Percentiles rank a stretch among this genome's conserved stretches.
Conservation (phyloP, 1,140 invertebrate genomes). For the Drosophila pruinosa region DNA sequence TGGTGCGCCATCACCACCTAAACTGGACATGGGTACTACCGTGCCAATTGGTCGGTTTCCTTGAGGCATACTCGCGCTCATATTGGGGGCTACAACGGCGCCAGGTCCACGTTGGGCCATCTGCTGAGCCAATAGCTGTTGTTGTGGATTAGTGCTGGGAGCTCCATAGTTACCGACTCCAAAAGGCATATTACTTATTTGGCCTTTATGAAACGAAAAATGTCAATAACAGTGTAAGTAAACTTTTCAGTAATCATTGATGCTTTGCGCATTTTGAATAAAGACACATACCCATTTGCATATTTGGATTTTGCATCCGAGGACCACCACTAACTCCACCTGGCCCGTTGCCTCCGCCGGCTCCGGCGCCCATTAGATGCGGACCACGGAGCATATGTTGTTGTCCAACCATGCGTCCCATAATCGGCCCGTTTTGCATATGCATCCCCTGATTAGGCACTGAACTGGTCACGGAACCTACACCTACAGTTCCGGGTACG, state of each 20-base stretch:
- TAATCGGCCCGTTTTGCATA: constrained; percentile 88
- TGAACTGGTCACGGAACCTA: constrained; percentile 49
- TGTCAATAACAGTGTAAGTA: background rate
- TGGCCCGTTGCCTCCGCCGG: constrained; percentile 49
- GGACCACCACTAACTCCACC: constrained; percentile 70
- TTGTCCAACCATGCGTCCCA: constrained; percentile 85
- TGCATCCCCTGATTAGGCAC: constrained; percentile 82
- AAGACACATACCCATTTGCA: constrained; percentile 72
- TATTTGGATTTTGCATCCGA: constrained; percentile 83
- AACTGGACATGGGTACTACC: constrained; percentile 75
- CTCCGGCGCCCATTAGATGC: constrained; percentile 67
- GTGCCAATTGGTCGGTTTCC: constrained; percentile 71
- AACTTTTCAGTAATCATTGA: no score
- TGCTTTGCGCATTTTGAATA: no score
- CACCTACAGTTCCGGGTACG: constrained; percentile 67
- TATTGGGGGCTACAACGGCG: constrained; percentile 84
- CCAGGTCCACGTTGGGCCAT: constrained; percentile 83
- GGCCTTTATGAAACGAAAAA: constrained; percentile 51
- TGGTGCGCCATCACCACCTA: constrained; percentile 84
- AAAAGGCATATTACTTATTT: constrained; percentile 81
- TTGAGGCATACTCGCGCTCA: constrained; percentile 83
- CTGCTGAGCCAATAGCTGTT: constrained; percentile 73
- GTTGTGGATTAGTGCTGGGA: constrained; percentile 61
- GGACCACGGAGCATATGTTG: constrained; percentile 82
- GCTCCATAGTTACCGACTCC: constrained; percentile 72